Evolutionary conservation across 2,113 vertebrate species (phyloP), one percentile per base, ranked within the genome.

Genomic region (Solenodon paradoxus): DNA sequence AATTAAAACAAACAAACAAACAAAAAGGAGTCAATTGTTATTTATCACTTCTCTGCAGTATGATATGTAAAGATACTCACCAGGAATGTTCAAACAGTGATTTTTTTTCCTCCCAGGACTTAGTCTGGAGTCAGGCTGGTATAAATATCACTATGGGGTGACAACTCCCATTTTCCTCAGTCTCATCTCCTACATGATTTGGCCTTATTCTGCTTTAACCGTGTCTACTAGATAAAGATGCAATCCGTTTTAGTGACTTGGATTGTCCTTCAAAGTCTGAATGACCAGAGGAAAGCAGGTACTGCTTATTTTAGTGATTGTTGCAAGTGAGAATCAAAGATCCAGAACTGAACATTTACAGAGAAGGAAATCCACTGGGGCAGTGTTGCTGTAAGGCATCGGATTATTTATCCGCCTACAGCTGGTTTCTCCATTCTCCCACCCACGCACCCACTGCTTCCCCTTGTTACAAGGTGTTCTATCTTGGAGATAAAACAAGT

Each of bases 401-500:
- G 69, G 79, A 96, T 95, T 0, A 0, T 94, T 97, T 97, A 96
- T 97, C 97, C 89, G 16, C 78, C 80, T 93, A n/a, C 79, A 42
- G 42, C 68, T n/a, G 71, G n/a, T 47, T 87, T 47, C 57, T 69
- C 28, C 45, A 16, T 47, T 71, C 16, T 85, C 83, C 63, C 38
- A 68, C 61, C 63, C 71, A 92, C 95, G 83, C 49, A 53, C 88
- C 42, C 88, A 90, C 96, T 38, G 38, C 96, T 97, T 97, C 96
- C 95, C 82, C 72, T 98, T 22, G 13, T 97, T 97, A 96, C 80
- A 97, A 97, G 95, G 83, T 97, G 94, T 98, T 98, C 98, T 97
- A 51, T 98, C 98, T 97, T 96, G 69, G 96, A 97, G 97, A 98
- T 98, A 97, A 98, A 99, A 97, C 91, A 97, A 98, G 97, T 75